Evolutionary conservation across 92 coral and sea anemone species (phyloP).

Genomic region (Zoanthus solanderi): DNA sequence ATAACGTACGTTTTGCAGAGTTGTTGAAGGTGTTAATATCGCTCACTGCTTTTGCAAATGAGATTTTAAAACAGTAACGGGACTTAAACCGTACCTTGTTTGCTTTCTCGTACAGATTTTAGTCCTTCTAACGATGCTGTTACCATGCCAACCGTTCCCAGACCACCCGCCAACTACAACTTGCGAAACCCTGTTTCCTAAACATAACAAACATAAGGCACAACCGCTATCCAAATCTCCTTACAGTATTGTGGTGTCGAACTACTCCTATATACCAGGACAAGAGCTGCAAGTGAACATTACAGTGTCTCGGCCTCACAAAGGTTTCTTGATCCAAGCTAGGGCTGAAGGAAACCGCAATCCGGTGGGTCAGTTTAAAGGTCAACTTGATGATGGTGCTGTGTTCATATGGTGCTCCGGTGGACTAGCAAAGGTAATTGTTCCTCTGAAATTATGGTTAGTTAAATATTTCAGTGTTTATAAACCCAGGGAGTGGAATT

Average conservation of each 20-base stretch:
- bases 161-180: conserved; percentile 30
- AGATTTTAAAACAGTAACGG: no score
- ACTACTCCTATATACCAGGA: conserved; percentile 16
- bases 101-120: conserved; percentile 7
- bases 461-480: no score
- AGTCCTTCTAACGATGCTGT: conserved; percentile 3
- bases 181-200: conserved; percentile 3
- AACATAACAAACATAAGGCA: not conserved
- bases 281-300: conserved; percentile 22
- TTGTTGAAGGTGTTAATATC: no score
- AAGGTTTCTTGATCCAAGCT: conserved; percentile 39
- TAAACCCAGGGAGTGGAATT: no score
- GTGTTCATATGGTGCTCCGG: conserved; percentile 42
- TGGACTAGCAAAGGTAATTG: conserved; percentile 9
- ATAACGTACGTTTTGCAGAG: no score
- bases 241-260: conserved; percentile 23
- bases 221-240: conserved; percentile 35
- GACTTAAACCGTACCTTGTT: not conserved
- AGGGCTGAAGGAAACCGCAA: conserved; percentile 32
- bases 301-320: not conserved
- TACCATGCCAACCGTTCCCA: conserved; percentile 30
- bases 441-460: not conserved
- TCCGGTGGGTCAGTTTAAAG: conserved; percentile 35
- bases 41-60: no score
- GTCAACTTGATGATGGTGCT: conserved; percentile 22